Evolutionary conservation across 2,888 invertebrate species (phyloP).

Genomic region (Cryptocheilus praepositus): DNA sequence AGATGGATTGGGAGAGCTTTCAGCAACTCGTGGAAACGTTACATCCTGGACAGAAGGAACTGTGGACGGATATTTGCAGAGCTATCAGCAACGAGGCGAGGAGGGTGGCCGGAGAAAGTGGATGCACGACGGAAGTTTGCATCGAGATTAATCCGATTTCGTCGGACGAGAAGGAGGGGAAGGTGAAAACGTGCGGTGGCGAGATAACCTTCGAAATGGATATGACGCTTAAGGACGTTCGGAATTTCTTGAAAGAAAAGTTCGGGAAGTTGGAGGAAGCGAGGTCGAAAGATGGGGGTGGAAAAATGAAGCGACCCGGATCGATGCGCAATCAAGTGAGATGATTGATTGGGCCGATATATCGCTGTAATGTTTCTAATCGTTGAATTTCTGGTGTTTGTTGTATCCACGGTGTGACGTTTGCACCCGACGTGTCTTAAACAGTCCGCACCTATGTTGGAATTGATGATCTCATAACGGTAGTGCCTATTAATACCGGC

Average conservation of each 20-base stretch:
- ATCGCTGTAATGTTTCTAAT: too few relatives aligned
- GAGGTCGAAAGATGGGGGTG: too few relatives aligned
- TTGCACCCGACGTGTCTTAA: too few relatives aligned
- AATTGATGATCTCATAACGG: too few relatives aligned
- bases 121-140: conserved; percentile 53
- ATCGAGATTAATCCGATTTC: conserved; percentile 56
- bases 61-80: conserved; percentile 57
- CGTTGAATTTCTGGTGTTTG: too few relatives aligned
- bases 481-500: too few relatives aligned
- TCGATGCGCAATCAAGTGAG: too few relatives aligned
- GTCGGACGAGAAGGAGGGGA: conserved; percentile 9
- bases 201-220: conserved; percentile 62
- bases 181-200: conserved; percentile 22
- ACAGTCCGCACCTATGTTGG: too few relatives aligned
- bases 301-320: too few relatives aligned
- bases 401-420: too few relatives aligned
- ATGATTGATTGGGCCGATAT: too few relatives aligned
- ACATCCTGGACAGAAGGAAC: conserved; percentile 52
- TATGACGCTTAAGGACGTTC: conserved; percentile 52
- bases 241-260: conserved; percentile 34
- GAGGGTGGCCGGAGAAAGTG: conserved; percentile 39
- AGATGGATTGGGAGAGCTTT: conserved; percentile 59
- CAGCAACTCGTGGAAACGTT: conserved; percentile 47
- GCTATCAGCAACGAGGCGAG: conserved; percentile 51
- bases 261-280: neutral